Base-by-base conservation (phyloP, 1,140 invertebrate genomes). In the Drosophila grimshawi region DNA sequence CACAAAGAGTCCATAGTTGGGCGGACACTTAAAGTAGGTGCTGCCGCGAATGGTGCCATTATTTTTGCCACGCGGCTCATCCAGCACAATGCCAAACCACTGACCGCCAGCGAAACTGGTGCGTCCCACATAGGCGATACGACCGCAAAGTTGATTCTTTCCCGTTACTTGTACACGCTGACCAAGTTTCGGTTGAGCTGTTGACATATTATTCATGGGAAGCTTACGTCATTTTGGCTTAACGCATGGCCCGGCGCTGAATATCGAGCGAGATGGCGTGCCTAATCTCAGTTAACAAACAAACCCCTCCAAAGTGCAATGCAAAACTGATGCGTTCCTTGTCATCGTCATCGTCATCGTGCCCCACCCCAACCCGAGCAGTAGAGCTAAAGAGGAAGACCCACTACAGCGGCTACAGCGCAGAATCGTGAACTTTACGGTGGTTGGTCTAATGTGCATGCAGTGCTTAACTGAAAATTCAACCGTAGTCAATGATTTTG, bases 61-160 rank as follows among this genome's bases (percentile, higher is more conserved):
- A 88, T 98, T 98, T 93, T 97, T 98, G 32, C 97, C 97, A 92
- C 96, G 97, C 0, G 97, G 94, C 88, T 97, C 97, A 91, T 98
- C 97, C 53, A 98, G 93, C 75, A 97, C 95, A 2, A 98, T 94
- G 5, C 97, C 97, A 76, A 98, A 95, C 97, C 97, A 98, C 93
- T 97, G 97, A 43, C 97, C 97, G 62, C 94, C 92, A 0, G 97
- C 96, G 92, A 98, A 98, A 60, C 94, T 94, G 0, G 97, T 97
- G 73, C 94, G 94, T 11, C 97, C 97, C 51, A 97, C 94, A 92
- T 95, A 98, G 1, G 97, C 97, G 32, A 98, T 95, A 4, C 94
- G 94, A 1, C 97, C 97, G 81, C 95, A 94, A 53, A 96, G 95
- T 49, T 41, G 48, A 90, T 96, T 96, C 93, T 97, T 97, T 2